Base-by-base conservation (phyloP, 2,888 invertebrate genomes). In the Metalampra italica region DNA sequence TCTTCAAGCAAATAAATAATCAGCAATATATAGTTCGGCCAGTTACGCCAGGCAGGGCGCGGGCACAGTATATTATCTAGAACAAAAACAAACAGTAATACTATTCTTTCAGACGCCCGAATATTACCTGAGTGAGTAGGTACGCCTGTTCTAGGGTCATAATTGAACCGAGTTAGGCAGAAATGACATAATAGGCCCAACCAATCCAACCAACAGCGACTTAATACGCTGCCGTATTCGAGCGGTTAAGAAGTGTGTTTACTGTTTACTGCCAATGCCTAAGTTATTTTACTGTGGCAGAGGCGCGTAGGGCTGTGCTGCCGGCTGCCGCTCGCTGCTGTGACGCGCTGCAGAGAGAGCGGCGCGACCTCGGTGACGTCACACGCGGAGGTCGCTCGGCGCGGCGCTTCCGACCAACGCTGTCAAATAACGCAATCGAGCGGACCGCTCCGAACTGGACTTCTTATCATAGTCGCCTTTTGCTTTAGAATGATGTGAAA, bases 361-460 rank as follows among this genome's bases (percentile, higher is more conserved):
- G 78, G 75, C 57, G 55, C 51, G 56, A 46, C 56, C 56, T 56
- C 49, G 66, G 66, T 77, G 81, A 78, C 82, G 82, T 80, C 82
- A 60, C 71, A 60, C 71, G n/a, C n/a, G 82, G 82, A 83, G 79
- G 82, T 75, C 63, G 46, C 45, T 50, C 41, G 52, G 41, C n/a
- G 36, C 49, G 40, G 52, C 69, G 74, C 78, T 82, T 82, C 80
- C 82, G 78, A 76, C 71, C 50, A 48, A 44, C 36, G 22, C 46
- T 51, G 64, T 67, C 69, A 66, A 65, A 62, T 50, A 51, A 55
- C 49, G 50, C 43, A 32, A 50, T 53, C 54, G 47, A 51, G 58
- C 46, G 36, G 36, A 36, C 32, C 45, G 45, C 39, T 46, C 49
- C 52, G 49, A 49, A 57, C 52, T 47, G 47, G 39, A 45, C 29